A percentile compares a stretch with the other conserved stretches of the same genome.
Evolutionary conservation across 1,140 invertebrate genomes (phyloP).

Genomic region (Calephelis nemesis): DNA sequence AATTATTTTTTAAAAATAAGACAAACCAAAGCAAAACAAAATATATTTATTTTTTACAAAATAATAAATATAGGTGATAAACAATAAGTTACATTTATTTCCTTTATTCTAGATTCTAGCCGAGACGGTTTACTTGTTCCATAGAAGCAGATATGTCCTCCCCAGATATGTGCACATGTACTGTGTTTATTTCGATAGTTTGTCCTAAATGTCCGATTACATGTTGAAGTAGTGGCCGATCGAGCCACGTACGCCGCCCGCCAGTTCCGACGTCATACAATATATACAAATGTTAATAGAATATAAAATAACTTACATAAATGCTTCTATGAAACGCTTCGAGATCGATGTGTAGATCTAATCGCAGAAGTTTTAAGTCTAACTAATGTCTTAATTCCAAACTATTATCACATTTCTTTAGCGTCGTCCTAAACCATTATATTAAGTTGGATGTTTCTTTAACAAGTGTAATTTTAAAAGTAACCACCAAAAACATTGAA

Average conservation of each 20-base stretch:
- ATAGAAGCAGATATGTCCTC: conserved; percentile 67
- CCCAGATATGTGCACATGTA: conserved; percentile 42
- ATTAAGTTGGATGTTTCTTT: conserved; percentile 8
- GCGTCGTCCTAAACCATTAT: conserved; percentile 27
- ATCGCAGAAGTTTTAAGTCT: conserved; percentile 37
- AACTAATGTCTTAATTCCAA: conserved; percentile 58
- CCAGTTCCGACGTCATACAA: background rate
- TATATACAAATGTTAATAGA: conserved; percentile 6
- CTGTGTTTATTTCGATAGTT: background rate
- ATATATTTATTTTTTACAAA: conserved; percentile 15
- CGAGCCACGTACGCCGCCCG: too few relatives aligned
- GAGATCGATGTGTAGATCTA: conserved; percentile 45
- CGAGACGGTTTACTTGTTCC: conserved; percentile 35
- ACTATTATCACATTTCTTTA: conserved; percentile 69
- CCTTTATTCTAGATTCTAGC: conserved; percentile 17
- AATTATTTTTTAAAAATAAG: conserved; percentile 5
- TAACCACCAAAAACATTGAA: conserved; percentile 3
- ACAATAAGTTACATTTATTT: conserved; percentile 18
- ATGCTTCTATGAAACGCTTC: conserved; percentile 64
- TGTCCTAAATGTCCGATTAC: too few relatives aligned
- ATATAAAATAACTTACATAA: conserved; percentile 41
- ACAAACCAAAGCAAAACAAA: conserved; percentile 13
- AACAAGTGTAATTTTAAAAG: conserved; percentile 1
- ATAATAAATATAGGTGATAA: conserved; percentile 15
- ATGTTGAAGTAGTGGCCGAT: too few relatives aligned